phyloP scores from a whole-genome alignment of 2,113 vertebrate species.

The Fregetta grallaria region DNA sequence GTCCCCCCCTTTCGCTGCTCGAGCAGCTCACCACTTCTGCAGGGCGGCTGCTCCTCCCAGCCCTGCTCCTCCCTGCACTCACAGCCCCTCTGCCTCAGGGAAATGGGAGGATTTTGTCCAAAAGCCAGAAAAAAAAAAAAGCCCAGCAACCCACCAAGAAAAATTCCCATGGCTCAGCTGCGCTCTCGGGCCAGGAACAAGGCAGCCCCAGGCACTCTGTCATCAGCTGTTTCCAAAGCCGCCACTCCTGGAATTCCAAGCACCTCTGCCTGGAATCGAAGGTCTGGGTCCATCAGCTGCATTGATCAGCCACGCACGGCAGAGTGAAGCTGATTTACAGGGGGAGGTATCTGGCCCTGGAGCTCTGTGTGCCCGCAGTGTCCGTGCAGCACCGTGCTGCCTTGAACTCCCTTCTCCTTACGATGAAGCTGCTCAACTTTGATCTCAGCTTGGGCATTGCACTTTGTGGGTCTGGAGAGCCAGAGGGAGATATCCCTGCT shows the following conservation, averaged over 20 bases:
- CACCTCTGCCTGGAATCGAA: not conserved
- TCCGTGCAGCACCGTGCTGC: fast-evolving
- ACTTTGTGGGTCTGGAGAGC: not conserved
- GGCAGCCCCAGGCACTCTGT: not conserved
- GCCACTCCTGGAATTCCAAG: not conserved
- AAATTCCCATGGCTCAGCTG: not conserved
- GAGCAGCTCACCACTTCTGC: not conserved
- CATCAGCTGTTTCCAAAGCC: not conserved
- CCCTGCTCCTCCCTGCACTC: not conserved
- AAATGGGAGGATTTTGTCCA: not conserved
- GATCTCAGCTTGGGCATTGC: not conserved
- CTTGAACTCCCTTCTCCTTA: not conserved
- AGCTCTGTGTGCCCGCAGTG: fast-evolving
- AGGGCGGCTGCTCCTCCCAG: fast-evolving
- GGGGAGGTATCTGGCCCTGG: not conserved
- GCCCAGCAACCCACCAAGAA: not conserved
- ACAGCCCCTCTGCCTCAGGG: not conserved
- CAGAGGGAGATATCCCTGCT: not conserved
- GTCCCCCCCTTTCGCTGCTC: not conserved
- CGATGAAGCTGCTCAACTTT: not conserved
- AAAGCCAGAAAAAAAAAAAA: not conserved
- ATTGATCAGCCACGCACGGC: fast-evolving
- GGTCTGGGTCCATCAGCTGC: not conserved
- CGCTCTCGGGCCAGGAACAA: not conserved
- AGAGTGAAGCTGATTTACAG: not conserved